These are phyloP conservation scores for Melieria picta DNA, from an alignment of 2,888 invertebrate genomes.

Conservation along the genomic window DNA sequence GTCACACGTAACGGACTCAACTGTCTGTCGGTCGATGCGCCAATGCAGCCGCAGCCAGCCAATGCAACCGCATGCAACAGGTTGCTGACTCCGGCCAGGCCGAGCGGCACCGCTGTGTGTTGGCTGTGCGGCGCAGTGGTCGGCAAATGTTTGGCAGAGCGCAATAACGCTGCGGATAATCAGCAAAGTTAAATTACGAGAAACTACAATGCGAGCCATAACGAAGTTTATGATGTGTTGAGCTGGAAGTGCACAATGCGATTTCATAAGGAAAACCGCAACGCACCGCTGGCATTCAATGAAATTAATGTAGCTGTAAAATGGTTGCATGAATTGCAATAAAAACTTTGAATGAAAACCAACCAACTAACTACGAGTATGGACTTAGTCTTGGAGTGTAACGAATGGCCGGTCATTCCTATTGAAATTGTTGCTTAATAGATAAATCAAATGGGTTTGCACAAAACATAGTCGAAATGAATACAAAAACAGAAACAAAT, in stretches of 20 bases:
- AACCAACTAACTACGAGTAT: no score
- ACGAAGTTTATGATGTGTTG: constrained; percentile 26
- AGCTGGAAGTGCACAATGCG: constrained; percentile 2
- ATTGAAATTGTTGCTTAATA: no score
- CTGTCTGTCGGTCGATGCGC: constrained; percentile 6
- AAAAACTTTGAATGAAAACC: no score
- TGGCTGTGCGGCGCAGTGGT: neutral
- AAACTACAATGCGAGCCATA: constrained; percentile 22
- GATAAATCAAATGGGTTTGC: no score
- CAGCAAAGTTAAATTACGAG: neutral
- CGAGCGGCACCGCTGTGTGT: neutral
- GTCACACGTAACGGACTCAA: constrained; percentile 8
- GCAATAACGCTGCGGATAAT: neutral
- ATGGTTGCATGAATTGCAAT: no score
- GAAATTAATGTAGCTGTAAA: no score
- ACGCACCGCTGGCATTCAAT: no score
- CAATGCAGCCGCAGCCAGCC: neutral
- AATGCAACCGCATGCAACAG: neutral
- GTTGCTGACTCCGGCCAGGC: neutral
- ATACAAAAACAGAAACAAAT: no score
- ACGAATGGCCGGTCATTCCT: no score
- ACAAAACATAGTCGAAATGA: no score
- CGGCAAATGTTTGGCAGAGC: neutral
- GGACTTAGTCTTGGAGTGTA: no score
- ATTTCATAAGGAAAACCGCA: neutral